phyloP scores from a whole-genome alignment of 2,113 vertebrate species.

The Oryzias javanicus region DNA sequence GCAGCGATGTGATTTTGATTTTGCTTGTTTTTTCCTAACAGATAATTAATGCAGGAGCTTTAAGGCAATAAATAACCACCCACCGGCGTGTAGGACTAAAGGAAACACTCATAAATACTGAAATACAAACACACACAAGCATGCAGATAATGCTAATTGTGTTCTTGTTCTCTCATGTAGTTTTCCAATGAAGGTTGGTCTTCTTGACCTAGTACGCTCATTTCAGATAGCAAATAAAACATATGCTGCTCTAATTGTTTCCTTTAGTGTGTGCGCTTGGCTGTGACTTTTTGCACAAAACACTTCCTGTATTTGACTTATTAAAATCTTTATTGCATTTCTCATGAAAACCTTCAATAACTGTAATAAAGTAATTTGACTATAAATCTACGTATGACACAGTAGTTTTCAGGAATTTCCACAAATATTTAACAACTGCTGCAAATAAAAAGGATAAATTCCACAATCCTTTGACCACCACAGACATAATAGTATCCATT shows the following conservation, averaged over 20 bases:
- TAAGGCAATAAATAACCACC: slow-evolving; percentile 54
- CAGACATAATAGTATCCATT: too few relatives aligned
- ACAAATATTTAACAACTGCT: too few relatives aligned
- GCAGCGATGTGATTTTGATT: background rate
- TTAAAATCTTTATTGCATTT: too few relatives aligned
- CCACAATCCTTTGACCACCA: too few relatives aligned
- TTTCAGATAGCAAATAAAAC: slow-evolving; percentile 55
- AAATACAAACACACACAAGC: slow-evolving; percentile 67
- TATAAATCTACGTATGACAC: too few relatives aligned
- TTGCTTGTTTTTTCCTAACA: slow-evolving; percentile 9
- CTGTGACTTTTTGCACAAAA: background rate
- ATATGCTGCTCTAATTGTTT: slow-evolving; percentile 64
- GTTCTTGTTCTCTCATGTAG: slow-evolving; percentile 85
- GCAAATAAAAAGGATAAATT: too few relatives aligned
- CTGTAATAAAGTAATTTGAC: too few relatives aligned
- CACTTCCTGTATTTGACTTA: too few relatives aligned
- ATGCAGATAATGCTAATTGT: slow-evolving; percentile 81
- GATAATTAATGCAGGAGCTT: slow-evolving; percentile 13
- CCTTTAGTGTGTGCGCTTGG: slow-evolving; percentile 17
- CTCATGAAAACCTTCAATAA: too few relatives aligned
- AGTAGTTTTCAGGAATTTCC: too few relatives aligned
- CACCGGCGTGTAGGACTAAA: slow-evolving; percentile 77
- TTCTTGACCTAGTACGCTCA: slow-evolving; percentile 80
- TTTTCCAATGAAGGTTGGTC: slow-evolving; percentile 90
- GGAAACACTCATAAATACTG: slow-evolving; percentile 75